Percentiles rank a stretch among this genome's conserved stretches.
Evolutionary conservation across 2,113 vertebrate species (phyloP).

Genomic region (Accipiter virgatus): DNA sequence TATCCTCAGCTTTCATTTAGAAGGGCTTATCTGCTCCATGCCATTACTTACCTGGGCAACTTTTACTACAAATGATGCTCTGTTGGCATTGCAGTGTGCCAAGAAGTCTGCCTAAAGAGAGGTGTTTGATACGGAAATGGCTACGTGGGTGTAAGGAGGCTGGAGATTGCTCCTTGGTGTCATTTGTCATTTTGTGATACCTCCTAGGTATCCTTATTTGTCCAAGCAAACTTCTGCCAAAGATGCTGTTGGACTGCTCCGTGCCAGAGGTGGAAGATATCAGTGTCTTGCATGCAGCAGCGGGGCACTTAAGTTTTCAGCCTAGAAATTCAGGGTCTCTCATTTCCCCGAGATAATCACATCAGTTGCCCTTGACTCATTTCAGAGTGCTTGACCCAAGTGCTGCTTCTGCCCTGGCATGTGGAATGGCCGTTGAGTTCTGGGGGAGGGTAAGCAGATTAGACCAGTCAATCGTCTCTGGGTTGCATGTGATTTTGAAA

Average conservation of each 20-base stretch:
- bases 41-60: neutral
- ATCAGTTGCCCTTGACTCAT: neutral
- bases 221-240: neutral
- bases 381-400: constrained; percentile 19
- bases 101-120: neutral
- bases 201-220: neutral
- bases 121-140: neutral
- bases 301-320: neutral
- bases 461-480: constrained; percentile 61
- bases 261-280: neutral
- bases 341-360: neutral
- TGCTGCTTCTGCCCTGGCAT: constrained; percentile 24
- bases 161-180: neutral
- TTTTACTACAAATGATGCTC: neutral
- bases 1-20: neutral
- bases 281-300: neutral
- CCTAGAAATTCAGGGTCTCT: neutral
- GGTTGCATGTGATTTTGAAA: constrained; percentile 62
- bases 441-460: constrained; percentile 71
- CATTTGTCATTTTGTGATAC: accelerated
- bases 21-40: neutral
- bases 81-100: neutral
- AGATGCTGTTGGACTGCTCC: neutral
- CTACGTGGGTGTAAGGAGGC: neutral
- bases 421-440: constrained; percentile 31